Base-by-base conservation (phyloP, 2,797 vertebrate genomes). In the Sebastes wilsoni region DNA sequence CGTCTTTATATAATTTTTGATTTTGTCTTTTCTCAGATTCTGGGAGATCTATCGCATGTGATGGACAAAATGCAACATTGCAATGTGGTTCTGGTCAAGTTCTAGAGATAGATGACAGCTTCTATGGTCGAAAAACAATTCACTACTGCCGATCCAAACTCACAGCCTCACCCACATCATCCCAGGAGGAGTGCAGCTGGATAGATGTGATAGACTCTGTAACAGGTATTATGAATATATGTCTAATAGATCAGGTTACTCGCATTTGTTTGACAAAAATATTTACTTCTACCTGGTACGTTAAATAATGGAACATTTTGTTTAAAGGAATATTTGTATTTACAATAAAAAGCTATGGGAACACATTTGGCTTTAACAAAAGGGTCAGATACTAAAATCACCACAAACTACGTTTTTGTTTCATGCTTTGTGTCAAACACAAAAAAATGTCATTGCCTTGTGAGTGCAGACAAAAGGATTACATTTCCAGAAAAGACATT, bases 81-180 rank as follows among this genome's bases (percentile, higher is more conserved):
- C 96, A 97, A 59, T 99, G 97, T 60, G 97, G 96, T n/a, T 98
- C 96, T 0, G 98, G 97, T 85, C 93, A 97, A 87, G 97, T 98
- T 56, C 95, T 99, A 83, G 92, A 96, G 75, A 92, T 99, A 30
- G 96, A 92, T 6, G 95, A 97, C 18, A 96, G 97, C 72, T 96
- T 97, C 93, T 99, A 97, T 0, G 97, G 97, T 60, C 90, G 96
- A 59, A 97, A 96, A 88, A 97, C 93, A 0, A 91, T 95, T 64
- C 94, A 98, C 88, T 98, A 97, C 72, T 99, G 98, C 87, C 85
- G 86, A 67, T 80, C 85, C 18, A 87, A 91, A 9, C 3, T 75
- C 1, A 7, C 84, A 55, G 64, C 75, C 12, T 81, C 88, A 3
- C 9, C 84, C 0, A 65, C 92, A 1, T 64, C 92, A 28, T 76